Conservation (phyloP, 2,888 invertebrate species). For the Agrypnus murinus region DNA sequence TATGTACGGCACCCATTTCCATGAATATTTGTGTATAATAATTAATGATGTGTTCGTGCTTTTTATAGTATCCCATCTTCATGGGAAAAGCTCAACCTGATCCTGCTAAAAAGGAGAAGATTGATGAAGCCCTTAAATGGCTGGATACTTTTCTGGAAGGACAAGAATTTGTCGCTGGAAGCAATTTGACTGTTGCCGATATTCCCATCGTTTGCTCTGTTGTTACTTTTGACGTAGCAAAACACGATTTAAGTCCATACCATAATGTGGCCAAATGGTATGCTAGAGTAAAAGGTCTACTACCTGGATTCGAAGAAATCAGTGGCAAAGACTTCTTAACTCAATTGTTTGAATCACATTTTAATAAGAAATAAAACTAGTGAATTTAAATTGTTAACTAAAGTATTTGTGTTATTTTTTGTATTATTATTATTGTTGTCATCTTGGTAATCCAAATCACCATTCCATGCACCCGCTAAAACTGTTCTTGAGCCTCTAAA, state of each 20-base stretch:
- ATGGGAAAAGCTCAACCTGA: slow-evolving; percentile 73
- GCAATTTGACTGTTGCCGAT: slow-evolving; percentile 85
- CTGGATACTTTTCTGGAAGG: slow-evolving; percentile 83
- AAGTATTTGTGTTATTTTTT: no score
- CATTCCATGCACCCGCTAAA: no score
- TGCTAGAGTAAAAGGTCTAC: slow-evolving; percentile 74
- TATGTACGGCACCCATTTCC: slow-evolving; percentile 74
- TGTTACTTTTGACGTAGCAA: slow-evolving; percentile 79
- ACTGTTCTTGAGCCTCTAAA: no score
- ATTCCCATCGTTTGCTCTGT: slow-evolving; percentile 80
- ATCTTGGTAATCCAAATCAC: no score
- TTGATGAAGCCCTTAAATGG: slow-evolving; percentile 80
- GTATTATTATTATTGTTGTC: no score
- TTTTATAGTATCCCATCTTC: slow-evolving; percentile 67
- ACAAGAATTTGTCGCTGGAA: slow-evolving; percentile 83
- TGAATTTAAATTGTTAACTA: no score
- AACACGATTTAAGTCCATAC: slow-evolving; percentile 80
- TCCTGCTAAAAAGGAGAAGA: slow-evolving; percentile 79
- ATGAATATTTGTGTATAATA: no score
- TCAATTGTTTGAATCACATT: not conserved
- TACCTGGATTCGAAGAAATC: slow-evolving; percentile 74
- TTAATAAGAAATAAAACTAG: no score
- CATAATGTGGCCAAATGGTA: slow-evolving; percentile 80
- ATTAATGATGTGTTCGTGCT: no score
- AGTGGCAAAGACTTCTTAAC: slow-evolving; percentile 63